A percentile compares a stretch with the other conserved stretches of the same genome.
Evolutionary conservation across 2,888 invertebrate genomes (phyloP).

Genomic region (Theretra japonica): DNA sequence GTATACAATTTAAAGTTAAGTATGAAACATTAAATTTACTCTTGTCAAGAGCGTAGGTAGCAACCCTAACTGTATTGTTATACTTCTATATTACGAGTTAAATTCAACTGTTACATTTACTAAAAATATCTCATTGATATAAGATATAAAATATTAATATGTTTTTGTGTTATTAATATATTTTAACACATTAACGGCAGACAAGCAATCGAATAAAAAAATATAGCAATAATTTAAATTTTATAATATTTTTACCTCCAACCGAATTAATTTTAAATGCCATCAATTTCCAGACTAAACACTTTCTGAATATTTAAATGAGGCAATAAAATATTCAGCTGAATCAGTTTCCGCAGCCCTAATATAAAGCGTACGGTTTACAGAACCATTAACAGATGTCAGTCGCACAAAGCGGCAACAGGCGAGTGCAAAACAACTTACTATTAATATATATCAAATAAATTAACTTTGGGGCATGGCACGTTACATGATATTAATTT

Average conservation of each 20-base stretch:
- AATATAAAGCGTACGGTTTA: slow-evolving; percentile 13
- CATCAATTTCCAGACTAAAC: slow-evolving; percentile 7
- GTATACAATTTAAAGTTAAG: no score
- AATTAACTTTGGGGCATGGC: neutral
- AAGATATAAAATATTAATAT: no score
- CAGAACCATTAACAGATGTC: slow-evolving; percentile 19
- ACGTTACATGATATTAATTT: neutral
- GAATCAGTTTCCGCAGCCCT: slow-evolving; percentile 4
- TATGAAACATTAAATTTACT: no score
- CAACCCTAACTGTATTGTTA: no score
- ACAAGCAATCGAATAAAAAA: no score
- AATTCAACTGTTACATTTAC: no score
- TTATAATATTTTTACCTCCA: neutral
- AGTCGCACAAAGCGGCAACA: slow-evolving; percentile 16
- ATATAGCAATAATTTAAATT: no score
- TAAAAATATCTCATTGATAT: no score
- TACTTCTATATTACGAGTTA: no score
- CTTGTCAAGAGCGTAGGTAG: no score
- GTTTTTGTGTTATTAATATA: no score
- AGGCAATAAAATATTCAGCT: slow-evolving; percentile 22
- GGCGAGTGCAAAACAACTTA: slow-evolving; percentile 6
- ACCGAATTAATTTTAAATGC: slow-evolving; percentile 1
- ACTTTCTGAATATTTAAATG: slow-evolving; percentile 17
- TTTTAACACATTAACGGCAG: no score
- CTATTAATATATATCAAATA: slow-evolving; percentile 8